Conservation (phyloP, 2,888 invertebrate genomes). For the Branchipolynoe longqiensis region DNA sequence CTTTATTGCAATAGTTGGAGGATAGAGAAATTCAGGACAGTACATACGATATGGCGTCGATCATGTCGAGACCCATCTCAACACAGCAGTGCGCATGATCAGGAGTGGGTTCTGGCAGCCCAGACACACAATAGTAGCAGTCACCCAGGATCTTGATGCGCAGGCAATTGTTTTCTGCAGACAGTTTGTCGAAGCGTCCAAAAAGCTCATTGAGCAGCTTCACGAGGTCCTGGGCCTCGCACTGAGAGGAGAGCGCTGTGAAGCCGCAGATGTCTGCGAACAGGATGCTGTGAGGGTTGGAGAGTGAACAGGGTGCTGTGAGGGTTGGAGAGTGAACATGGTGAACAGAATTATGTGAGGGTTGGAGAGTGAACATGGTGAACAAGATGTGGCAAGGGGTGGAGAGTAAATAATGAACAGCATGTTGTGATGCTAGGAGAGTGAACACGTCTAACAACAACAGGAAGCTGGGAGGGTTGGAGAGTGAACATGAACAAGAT, state of each 20-base stretch:
- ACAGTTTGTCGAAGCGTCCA: constrained; percentile 95
- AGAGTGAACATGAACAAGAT: too few relatives aligned
- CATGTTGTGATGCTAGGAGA: too few relatives aligned
- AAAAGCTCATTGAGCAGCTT: constrained; percentile 97
- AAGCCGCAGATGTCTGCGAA: constrained; percentile 99
- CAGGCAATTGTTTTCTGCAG: constrained; percentile 95
- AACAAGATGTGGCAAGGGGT: too few relatives aligned
- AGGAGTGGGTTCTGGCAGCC: constrained; percentile 93
- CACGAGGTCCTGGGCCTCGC: constrained; percentile 95
- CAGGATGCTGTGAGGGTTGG: constrained; percentile 94
- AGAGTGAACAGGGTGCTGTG: too few relatives aligned
- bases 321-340: too few relatives aligned
- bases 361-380: too few relatives aligned
- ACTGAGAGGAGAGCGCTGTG: constrained; percentile 90
- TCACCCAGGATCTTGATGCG: constrained; percentile 84
- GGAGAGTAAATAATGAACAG: too few relatives aligned
- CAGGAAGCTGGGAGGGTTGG: too few relatives aligned
- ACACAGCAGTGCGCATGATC: constrained; percentile 98
- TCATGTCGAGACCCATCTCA: constrained; percentile 99
- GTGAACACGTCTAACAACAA: too few relatives aligned
- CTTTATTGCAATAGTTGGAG: too few relatives aligned
- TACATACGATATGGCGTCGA: constrained; percentile 89
- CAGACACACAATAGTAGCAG: constrained; percentile 94
- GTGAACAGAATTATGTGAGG: too few relatives aligned
- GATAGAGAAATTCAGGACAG: too few relatives aligned